Conservation (phyloP, 92 coral and sea anemone genomes). For the Diadumene lineata region DNA sequence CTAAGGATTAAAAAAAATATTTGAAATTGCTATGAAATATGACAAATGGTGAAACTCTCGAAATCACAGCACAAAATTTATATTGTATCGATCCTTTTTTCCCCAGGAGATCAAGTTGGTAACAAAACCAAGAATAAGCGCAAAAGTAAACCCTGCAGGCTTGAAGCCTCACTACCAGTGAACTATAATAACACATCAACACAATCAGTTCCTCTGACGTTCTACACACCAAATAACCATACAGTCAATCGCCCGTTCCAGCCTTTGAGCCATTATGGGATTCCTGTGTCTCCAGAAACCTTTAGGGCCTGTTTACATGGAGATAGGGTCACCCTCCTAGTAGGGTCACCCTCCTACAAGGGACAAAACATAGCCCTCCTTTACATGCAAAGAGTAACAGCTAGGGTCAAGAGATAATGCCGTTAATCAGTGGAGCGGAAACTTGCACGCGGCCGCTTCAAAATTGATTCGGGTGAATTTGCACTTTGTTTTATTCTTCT, state of each 20-base stretch:
- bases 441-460: too few species aligned
- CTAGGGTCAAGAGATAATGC: too few species aligned
- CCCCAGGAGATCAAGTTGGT: constrained; percentile 9
- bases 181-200: background rate
- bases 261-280: background rate
- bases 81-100: background rate
- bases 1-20: too few species aligned
- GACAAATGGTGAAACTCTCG: background rate
- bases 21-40: too few species aligned
- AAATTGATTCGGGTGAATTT: too few species aligned
- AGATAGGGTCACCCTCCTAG: too few species aligned
- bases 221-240: background rate
- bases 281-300: constrained; percentile 9
- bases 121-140: constrained; percentile 17
- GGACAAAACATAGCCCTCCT: too few species aligned
- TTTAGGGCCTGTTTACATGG: too few species aligned
- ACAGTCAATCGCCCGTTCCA: background rate
- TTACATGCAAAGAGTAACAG: too few species aligned
- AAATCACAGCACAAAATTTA: background rate
- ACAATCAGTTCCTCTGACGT: background rate
- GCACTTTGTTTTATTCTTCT: too few species aligned
- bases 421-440: too few species aligned
- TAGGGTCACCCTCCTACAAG: too few species aligned
- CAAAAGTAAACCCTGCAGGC: constrained; percentile 14
- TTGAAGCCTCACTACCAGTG: background rate